Percentiles rank a stretch among this genome's conserved stretches.
Conservation (phyloP, 2,113 vertebrate genomes). For the Sitta europaea region DNA sequence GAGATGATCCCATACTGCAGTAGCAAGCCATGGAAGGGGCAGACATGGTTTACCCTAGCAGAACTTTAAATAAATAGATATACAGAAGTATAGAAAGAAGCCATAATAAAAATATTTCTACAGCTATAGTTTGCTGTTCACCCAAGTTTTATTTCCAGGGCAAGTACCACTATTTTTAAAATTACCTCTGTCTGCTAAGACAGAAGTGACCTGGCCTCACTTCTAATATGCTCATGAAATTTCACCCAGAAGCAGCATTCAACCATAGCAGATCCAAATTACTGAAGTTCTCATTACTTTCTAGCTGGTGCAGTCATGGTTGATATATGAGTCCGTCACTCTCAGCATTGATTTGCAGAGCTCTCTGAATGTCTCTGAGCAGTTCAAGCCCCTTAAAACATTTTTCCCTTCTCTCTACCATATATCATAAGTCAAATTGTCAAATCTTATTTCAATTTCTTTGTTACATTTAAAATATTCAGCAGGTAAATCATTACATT, state of each 20-base stretch:
- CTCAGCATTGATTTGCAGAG: conserved; percentile 25
- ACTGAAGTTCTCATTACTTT: conserved; percentile 41
- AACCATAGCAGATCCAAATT: conserved; percentile 48
- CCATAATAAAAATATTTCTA: background rate
- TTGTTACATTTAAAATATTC: conserved; percentile 29
- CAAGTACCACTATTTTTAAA: background rate
- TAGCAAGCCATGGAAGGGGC: background rate
- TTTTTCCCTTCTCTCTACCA: background rate
- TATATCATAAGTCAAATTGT: conserved; percentile 6
- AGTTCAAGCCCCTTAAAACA: background rate
- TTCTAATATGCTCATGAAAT: conserved; percentile 16
- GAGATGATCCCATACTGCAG: background rate
- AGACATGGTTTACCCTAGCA: background rate
- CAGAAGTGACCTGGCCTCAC: background rate
- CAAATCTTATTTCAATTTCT: conserved; percentile 10
- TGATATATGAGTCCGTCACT: conserved; percentile 45
- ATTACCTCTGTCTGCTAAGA: background rate
- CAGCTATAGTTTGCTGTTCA: background rate
- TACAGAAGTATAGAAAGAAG: background rate
- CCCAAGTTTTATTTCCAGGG: conserved; percentile 30
- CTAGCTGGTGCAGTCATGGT: background rate
- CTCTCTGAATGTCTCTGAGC: background rate
- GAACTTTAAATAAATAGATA: background rate
- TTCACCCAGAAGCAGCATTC: conserved; percentile 28
- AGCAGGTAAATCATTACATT: background rate